phyloP scores from a whole-genome alignment of 1,140 invertebrate species.

The Heterodera schachtii region DNA sequence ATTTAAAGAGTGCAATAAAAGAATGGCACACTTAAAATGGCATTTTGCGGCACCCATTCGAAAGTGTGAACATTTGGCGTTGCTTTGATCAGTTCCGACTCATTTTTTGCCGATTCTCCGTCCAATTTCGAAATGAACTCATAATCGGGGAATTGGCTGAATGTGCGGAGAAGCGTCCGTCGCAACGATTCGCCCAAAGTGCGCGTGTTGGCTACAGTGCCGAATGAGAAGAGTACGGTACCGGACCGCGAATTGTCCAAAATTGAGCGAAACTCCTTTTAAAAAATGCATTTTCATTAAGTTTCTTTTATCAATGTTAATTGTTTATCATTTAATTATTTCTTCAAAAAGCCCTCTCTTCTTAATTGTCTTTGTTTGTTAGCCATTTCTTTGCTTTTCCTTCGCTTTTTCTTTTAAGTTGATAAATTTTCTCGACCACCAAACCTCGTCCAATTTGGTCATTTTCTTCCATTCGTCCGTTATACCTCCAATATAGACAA shows the following conservation, averaged over 20 bases:
- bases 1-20: slow-evolving; percentile 37
- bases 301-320: no score
- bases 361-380: no score
- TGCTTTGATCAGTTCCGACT: slow-evolving; percentile 30
- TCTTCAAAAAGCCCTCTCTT: neutral
- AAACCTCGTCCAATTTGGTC: neutral
- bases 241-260: slow-evolving; percentile 33
- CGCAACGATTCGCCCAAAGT: slow-evolving; percentile 30
- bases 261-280: slow-evolving; percentile 31
- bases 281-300: slow-evolving; percentile 22
- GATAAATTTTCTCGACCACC: neutral
- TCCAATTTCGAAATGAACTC: slow-evolving; percentile 54
- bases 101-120: slow-evolving; percentile 25
- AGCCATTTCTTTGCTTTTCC: no score
- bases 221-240: slow-evolving; percentile 48
- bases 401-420: neutral
- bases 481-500: slow-evolving; percentile 54
- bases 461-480: neutral
- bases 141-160: slow-evolving; percentile 48
- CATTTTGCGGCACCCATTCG: slow-evolving; percentile 75
- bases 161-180: slow-evolving; percentile 43
- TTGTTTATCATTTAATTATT: no score
- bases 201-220: slow-evolving; percentile 45
- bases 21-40: slow-evolving; percentile 69
- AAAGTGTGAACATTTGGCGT: slow-evolving; percentile 64